Evolutionary conservation across 2,888 invertebrate genomes (phyloP), one percentile per base, ranked within the genome.

Genomic region (Trichacis sp.): DNA sequence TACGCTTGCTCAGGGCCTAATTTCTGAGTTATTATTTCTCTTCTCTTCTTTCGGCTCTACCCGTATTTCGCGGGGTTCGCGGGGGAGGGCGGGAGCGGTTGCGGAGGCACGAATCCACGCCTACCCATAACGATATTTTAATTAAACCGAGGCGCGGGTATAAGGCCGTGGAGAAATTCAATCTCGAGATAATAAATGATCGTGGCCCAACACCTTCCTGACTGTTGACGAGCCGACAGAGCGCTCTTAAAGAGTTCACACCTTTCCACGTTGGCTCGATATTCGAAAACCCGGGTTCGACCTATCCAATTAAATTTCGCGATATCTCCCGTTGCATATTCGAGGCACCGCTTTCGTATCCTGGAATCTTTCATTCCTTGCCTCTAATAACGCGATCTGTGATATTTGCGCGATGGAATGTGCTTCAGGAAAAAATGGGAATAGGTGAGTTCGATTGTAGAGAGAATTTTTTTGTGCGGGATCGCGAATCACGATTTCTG

Each of bases 111-210:
- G 76, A 77, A 78, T 81, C 80, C 81, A 82, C 83, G 83, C 84
- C 83, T 81, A 83, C 84, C 81, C 80, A 82, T 84, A 84, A 83
- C 83, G 83, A 84, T 84, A 84, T 84, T 84, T 84, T 84, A 84
- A 84, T 84, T 84, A 84, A 84, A 82, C 78, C 79, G 76, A 77
- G 77, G n/a, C n/a, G n/a, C n/a, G n/a, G n/a, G n/a, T n/a, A n/a
- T n/a, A n/a, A n/a, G 73, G 74, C 76, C 74, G 74, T 75, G 75
- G 75, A 83, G 81, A 84, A 84, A 84, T 84, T 84, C 83, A 84
- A 84, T 84, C 84, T 84, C 77, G 76, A 79, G 83, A 84, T 84
- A 84, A 84, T 84, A 84, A 84, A 84, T 84, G 84, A 84, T 84
- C 76, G 80, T 76, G 80, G 79, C 77, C 80, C 81, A 79, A 82